A percentile compares a stretch with the other conserved stretches of the same genome.
Evolutionary conservation across 1,140 invertebrate genomes (phyloP).

Genomic region (Acyrthosiphon pisum): DNA sequence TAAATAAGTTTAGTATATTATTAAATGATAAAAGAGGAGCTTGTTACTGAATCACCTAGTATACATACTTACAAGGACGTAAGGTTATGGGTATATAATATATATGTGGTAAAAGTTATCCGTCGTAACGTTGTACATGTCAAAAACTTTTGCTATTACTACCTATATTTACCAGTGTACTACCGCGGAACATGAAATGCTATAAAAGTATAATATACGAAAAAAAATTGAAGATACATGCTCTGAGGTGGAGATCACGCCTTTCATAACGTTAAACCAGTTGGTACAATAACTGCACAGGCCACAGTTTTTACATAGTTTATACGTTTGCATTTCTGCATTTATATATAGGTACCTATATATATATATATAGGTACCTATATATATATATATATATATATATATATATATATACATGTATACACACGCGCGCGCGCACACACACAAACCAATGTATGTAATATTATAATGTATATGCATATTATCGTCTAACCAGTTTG

Average conservation of each 20-base stretch:
- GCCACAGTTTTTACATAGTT: neutral
- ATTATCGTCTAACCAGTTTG: constrained; percentile 36
- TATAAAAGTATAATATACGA: neutral
- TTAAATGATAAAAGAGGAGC: no score
- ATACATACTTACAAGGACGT: neutral
- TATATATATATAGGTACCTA: no score
- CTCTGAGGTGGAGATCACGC: neutral
- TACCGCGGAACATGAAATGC: neutral
- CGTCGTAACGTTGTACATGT: neutral
- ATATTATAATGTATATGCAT: constrained; percentile 1
- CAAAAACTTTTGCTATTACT: neutral
- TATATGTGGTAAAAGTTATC: neutral
- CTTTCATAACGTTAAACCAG: neutral
- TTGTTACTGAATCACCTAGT: neutral
- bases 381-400: no score
- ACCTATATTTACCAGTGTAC: neutral
- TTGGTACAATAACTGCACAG: neutral
- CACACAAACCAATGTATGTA: neutral
- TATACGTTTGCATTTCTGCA: neutral
- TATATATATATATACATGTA: no score
- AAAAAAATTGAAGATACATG: neutral
- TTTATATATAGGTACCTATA: neutral
- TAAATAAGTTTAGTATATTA: no score
- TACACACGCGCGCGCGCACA: no score
- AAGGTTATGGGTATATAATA: neutral